These are phyloP conservation scores for Neosalanx taihuensis DNA, from an alignment of 2,797 vertebrate species.

Conservation along the genomic window DNA sequence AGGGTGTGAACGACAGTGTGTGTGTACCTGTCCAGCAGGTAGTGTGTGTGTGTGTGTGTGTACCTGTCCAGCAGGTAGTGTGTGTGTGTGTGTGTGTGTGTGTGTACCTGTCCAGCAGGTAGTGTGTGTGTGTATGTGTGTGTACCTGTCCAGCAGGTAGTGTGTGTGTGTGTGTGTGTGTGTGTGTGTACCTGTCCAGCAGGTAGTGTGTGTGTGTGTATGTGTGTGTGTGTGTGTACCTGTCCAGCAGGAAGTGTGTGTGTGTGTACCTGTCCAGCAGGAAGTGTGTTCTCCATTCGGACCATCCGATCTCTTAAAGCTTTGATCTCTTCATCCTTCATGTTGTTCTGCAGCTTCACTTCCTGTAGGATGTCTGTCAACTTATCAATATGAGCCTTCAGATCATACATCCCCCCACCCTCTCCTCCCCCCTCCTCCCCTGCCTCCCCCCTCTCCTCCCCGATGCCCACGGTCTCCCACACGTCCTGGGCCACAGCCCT, in stretches of 20 bases:
- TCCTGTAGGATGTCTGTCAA: conserved; percentile 87
- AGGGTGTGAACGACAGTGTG: background rate
- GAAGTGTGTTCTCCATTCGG: conserved; percentile 79
- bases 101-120: too few species aligned
- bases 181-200: too few species aligned
- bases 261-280: too few species aligned
- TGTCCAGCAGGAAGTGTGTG: too few species aligned
- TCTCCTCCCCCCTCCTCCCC: conserved; percentile 42
- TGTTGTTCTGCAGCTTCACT: conserved; percentile 89
- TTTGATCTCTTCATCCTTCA: conserved; percentile 89
- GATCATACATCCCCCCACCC: conserved; percentile 70
- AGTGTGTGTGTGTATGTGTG: too few species aligned
- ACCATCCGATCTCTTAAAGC: conserved; percentile 84
- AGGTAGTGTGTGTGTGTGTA: too few species aligned
- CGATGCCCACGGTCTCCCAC: conserved; percentile 88
- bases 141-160: too few species aligned
- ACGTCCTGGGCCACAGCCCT: conserved; percentile 82
- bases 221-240: too few species aligned
- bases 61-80: too few species aligned
- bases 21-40: background rate
- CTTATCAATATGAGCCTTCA: conserved; percentile 87
- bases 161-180: too few species aligned
- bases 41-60: too few species aligned
- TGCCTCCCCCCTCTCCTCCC: conserved; percentile 64
- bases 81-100: too few species aligned